These are phyloP conservation scores for Sus cebifrons DNA, from an alignment of 2,797 vertebrate genomes.

Conservation along the genomic window DNA sequence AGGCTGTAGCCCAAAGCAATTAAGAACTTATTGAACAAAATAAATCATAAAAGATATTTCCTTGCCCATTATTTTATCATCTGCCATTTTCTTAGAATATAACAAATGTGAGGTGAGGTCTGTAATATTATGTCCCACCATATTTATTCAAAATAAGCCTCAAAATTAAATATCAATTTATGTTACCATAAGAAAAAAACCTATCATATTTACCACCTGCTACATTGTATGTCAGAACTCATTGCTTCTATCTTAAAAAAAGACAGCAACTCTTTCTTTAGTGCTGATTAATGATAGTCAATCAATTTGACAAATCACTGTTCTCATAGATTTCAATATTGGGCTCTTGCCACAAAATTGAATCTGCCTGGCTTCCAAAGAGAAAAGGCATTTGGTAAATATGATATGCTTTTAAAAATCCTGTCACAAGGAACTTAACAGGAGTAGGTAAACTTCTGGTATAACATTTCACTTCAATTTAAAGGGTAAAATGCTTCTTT, in stretches of 20 bases:
- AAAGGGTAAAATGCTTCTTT: conserved; percentile 57
- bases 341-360: conserved; percentile 71
- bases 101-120: neutral
- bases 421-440: neutral
- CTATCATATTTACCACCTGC: neutral
- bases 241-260: conserved; percentile 71
- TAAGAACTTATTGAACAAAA: neutral
- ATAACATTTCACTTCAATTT: conserved; percentile 34
- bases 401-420: conserved; percentile 35
- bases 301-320: conserved; percentile 82
- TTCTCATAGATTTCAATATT: conserved; percentile 75
- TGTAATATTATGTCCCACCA: neutral
- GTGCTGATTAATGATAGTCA: conserved; percentile 56
- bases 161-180: conserved; percentile 71
- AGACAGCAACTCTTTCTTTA: conserved; percentile 56
- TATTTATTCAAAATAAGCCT: neutral
- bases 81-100: neutral
- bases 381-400: conserved; percentile 40
- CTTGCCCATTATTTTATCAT: neutral
- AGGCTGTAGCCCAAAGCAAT: neutral
- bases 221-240: neutral
- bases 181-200: neutral
- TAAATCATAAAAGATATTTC: neutral
- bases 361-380: conserved; percentile 72
- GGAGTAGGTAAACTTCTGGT: neutral